Evolutionary conservation across 2,113 vertebrate species (phyloP), one percentile per base, ranked within the genome.

Genomic region (Archilochus colubris): DNA sequence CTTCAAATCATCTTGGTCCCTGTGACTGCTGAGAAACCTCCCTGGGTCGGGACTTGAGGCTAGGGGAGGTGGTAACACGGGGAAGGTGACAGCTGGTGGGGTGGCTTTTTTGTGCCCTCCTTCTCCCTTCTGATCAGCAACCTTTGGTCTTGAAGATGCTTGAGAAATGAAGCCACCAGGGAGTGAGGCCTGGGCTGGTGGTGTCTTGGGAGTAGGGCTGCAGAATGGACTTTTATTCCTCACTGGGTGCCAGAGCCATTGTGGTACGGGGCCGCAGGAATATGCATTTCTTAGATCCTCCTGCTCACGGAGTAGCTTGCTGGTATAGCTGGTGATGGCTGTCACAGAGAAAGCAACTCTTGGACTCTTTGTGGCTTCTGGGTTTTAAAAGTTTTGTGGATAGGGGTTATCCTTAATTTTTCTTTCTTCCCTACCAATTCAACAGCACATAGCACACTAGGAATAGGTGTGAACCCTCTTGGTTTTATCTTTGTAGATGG

Each of bases 121-220:
- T 0, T 3, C 22, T 3, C 0, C 1, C 12, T 46, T 40, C 14
- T 15, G 64, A 14, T 50, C 10, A 30, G 48, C 6, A 1, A 53
- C 16, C 8, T 2, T 30, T 79, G 22, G 46, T n/a, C 51, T 54
- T 1, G 1, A 73, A 68, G 28, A 14, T 2, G 2, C 9, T 8
- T 44, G 27, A 2, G 63, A 68, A 19, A 59, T 70, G 54, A 48
- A 80, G 17, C 48, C 53, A 31, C 21, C 43, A 38, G 38, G 40
- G 23, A 91, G 23, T 9, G 12, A 73, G 75, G 24, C 27, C n/a
- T 91, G 53, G 21, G 4, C 44, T 3, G 3, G 16, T 3, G 3
- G 16, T 12, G n/a, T 27, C 46, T 14, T 40, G 33, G 27, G 36
- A 22, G 27, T 30, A 25, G 64, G 58, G 21, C 63, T 68, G 19